Evolutionary conservation across 2,797 vertebrate genomes (phyloP).

Genomic region (Mormyrops attenuatus): DNA sequence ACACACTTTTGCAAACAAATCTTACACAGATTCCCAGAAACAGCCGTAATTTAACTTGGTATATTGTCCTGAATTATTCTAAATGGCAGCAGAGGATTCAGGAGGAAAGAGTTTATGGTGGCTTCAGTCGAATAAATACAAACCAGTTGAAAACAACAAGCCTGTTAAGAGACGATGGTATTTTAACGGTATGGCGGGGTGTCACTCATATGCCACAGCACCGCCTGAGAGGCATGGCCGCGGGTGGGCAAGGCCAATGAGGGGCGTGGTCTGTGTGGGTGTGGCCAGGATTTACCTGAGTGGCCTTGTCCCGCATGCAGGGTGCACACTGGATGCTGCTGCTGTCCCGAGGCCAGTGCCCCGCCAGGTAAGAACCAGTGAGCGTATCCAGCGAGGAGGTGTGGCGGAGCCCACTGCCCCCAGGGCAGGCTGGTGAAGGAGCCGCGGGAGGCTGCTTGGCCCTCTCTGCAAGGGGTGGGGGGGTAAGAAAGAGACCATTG

Average conservation of each 20-base stretch:
- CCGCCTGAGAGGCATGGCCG: background rate
- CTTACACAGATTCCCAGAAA: background rate
- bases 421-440: slow-evolving; percentile 46
- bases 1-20: background rate
- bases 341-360: slow-evolving; percentile 91
- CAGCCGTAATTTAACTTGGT: background rate
- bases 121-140: background rate
- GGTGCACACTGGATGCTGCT: slow-evolving; percentile 75
- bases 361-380: slow-evolving; percentile 80
- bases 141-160: background rate
- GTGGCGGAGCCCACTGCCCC: slow-evolving; percentile 68
- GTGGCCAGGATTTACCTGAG: slow-evolving; percentile 70
- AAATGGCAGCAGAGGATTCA: background rate
- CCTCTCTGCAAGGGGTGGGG: slow-evolving; percentile 48
- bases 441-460: slow-evolving; percentile 51
- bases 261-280: background rate
- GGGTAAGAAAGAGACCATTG: background rate
- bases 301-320: slow-evolving; percentile 97
- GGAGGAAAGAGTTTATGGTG: background rate
- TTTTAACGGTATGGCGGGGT: background rate
- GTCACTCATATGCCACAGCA: background rate
- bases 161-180: background rate
- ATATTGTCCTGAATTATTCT: background rate
- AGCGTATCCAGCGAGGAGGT: slow-evolving; percentile 80
- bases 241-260: background rate